Evolutionary conservation across 2,113 vertebrate species (phyloP), one percentile per base, ranked within the genome.

Genomic region (Gavia stellata): DNA sequence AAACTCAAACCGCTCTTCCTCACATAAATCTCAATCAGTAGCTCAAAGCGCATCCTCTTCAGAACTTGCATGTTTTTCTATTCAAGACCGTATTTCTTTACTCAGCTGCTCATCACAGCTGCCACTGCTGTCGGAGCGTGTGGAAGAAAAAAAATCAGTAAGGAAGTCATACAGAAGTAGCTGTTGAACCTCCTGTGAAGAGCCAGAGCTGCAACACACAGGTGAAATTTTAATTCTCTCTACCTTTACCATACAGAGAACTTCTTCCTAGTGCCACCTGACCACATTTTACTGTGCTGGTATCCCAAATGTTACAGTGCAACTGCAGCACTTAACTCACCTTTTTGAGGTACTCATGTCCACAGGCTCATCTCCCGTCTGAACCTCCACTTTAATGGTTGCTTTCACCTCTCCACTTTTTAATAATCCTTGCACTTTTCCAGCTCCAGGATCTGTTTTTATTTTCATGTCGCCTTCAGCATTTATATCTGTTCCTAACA

Each of bases 281-380:
- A 33, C 8, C 36, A 12, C 17, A 0, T 25, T 25, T 38, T 15
- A 6, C 26, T 6, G 25, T 12, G 66, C 72, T 2, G 6, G 24
- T 8, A 23, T 16, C 63, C 86, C 85, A 25, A 12, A 25, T 0
- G 13, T 3, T 9, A 20, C 55, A 9, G 34, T 3, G 29, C 12
- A 14, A 25, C 28, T 2, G 29, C 55, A 38, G 53, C 47, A 7
- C 3, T 2, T 4, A 13, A 81, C 98, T 98, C 95, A 99, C 99
- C 99, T 99, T 98, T 99, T 99, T 11, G 99, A 98, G 21, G 99
- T 99, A 72, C 99, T 99, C 99, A 99, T 99, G 87, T 99, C 99
- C 86, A 99, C 99, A 0, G 99, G 99, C 79, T 99, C 98, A 0
- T 99, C 99, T 12, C 98, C 98, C 0, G 98, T 98, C 91, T 98